Conservation (phyloP, 1,140 invertebrate genomes). For the Diuraphis noxia region DNA sequence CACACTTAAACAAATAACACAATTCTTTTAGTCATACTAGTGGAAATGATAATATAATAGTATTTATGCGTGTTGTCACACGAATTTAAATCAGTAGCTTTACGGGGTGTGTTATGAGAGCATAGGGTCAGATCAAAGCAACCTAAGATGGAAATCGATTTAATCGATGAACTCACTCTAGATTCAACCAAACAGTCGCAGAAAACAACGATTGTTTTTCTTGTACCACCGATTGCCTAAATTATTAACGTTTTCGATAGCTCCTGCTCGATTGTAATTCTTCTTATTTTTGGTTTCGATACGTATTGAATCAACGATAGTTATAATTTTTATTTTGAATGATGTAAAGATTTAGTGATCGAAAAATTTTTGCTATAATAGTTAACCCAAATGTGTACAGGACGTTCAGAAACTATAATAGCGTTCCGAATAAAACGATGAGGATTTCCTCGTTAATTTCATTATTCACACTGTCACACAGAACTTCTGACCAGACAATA, state of each 20-base stretch:
- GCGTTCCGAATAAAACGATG: background rate
- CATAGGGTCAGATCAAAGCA: background rate
- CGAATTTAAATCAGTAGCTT: background rate
- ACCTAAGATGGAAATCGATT: background rate
- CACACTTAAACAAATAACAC: background rate
- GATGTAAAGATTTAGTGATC: background rate
- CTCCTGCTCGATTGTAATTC: background rate
- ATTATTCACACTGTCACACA: background rate
- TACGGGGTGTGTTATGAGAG: background rate
- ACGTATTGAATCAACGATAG: background rate
- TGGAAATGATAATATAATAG: no score
- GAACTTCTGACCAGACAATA: background rate
- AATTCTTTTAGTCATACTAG: background rate
- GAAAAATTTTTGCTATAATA: background rate
- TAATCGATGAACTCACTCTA: background rate
- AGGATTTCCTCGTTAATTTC: background rate
- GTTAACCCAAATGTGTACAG: background rate
- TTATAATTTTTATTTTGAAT: background rate
- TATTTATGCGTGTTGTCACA: background rate
- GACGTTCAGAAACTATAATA: background rate
- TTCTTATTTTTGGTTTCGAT: no score
- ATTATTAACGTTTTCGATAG: background rate
- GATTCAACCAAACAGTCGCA: background rate
- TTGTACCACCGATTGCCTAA: no score
- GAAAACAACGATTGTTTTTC: background rate